Conservation (phyloP, 2,113 vertebrate genomes). For the Nycticorax nycticorax region DNA sequence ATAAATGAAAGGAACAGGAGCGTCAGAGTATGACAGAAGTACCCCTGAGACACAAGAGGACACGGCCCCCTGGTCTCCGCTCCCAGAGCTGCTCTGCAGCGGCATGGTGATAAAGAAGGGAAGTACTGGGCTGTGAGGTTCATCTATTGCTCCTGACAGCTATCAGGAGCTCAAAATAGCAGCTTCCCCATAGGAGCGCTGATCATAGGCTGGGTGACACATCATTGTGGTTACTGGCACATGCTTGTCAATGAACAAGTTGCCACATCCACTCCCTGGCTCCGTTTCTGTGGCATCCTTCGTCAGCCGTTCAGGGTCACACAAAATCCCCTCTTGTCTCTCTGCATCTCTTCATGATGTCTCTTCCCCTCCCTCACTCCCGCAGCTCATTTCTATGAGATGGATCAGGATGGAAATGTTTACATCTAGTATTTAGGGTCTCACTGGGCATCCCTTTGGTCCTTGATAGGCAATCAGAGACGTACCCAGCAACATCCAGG, state of each 20-base stretch:
- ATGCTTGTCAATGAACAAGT: neutral
- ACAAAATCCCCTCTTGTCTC: neutral
- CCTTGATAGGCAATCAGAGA: neutral
- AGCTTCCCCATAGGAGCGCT: neutral
- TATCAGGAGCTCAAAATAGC: neutral
- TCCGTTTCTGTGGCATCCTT: neutral
- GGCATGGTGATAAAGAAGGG: neutral
- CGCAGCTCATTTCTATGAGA: neutral
- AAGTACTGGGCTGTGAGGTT: neutral
- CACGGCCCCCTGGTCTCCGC: accelerated
- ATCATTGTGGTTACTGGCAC: accelerated
- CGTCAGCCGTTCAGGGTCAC: accelerated
- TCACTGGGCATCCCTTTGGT: too few relatives aligned
- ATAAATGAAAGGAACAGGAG: neutral
- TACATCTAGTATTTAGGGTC: too few relatives aligned
- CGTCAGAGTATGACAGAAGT: neutral
- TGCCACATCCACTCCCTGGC: neutral
- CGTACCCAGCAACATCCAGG: neutral
- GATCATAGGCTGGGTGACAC: neutral
- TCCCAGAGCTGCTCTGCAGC: neutral
- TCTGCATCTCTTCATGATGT: neutral
- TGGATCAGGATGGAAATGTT: neutral
- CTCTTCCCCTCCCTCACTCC: neutral
- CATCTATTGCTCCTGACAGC: neutral
- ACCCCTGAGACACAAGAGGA: neutral